phyloP scores from a whole-genome alignment of 2,888 invertebrate species.

The Eupithecia vulgata region DNA sequence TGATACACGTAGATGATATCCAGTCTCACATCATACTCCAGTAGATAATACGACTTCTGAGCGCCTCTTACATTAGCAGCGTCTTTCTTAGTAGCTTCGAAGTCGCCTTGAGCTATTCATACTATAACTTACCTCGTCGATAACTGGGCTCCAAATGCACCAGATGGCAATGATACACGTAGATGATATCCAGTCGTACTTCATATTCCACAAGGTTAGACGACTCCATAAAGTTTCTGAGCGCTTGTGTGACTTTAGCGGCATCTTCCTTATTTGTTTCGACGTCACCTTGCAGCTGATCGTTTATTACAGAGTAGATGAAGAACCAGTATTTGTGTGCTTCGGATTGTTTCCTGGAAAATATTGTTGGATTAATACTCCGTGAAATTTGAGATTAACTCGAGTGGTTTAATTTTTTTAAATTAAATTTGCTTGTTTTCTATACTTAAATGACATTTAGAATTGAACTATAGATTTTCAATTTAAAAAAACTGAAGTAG shows the following conservation, averaged over 20 bases:
- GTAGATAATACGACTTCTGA: slow-evolving; percentile 91
- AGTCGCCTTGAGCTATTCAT: slow-evolving; percentile 36
- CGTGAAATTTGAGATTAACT: no score
- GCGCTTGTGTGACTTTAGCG: slow-evolving; percentile 74
- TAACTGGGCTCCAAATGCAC: slow-evolving; percentile 81
- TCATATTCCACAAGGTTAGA: slow-evolving; percentile 93
- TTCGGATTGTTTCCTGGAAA: slow-evolving; percentile 84
- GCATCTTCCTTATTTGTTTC: slow-evolving; percentile 51
- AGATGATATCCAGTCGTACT: slow-evolving; percentile 89
- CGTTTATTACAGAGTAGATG: slow-evolving; percentile 88
- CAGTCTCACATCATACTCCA: slow-evolving; percentile 92
- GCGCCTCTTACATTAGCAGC: slow-evolving; percentile 70
- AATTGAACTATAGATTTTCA: no score
- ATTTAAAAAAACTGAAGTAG: no score
- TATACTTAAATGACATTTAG: no score
- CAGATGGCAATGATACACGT: slow-evolving; percentile 92
- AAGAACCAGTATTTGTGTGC: slow-evolving; percentile 96
- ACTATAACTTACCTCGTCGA: slow-evolving; percentile 68
- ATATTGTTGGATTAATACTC: background rate
- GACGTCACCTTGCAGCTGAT: slow-evolving; percentile 76
- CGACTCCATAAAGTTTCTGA: slow-evolving; percentile 92
- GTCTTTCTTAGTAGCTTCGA: slow-evolving; percentile 47
- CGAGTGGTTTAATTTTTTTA: no score
- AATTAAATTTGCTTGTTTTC: no score
- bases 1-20: slow-evolving; percentile 92